Conservation (phyloP, 2,113 vertebrate species). For the Laticauda laticaudata region DNA sequence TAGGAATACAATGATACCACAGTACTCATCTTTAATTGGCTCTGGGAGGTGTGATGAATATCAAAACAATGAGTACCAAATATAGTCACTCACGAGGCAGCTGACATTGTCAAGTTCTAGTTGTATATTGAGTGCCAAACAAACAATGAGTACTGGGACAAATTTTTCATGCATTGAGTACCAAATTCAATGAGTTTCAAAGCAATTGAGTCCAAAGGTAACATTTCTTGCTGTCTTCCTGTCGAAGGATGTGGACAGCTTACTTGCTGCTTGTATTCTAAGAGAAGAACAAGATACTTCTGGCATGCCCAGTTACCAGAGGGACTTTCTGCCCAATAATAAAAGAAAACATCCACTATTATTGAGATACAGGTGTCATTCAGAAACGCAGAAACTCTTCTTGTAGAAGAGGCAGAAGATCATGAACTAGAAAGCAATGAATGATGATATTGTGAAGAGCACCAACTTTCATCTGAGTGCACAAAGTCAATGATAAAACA, state of each 20-base stretch:
- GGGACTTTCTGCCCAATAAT: constrained; percentile 19
- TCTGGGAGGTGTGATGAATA: not conserved
- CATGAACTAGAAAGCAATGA: constrained; percentile 25
- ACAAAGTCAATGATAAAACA: constrained; percentile 28
- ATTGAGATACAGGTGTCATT: constrained; percentile 21
- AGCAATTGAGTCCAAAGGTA: not conserved
- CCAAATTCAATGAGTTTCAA: not conserved
- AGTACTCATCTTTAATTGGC: not conserved
- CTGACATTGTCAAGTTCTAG: not conserved
- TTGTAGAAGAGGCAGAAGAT: constrained; percentile 24
- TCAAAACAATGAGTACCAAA: not conserved
- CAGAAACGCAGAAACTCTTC: constrained; percentile 7
- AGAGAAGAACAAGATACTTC: not conserved
- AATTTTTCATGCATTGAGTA: not conserved
- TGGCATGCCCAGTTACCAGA: constrained; percentile 10
- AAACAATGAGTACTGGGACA: not conserved
- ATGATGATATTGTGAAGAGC: constrained; percentile 7
- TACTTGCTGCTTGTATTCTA: not conserved
- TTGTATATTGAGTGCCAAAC: not conserved
- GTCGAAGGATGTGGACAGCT: not conserved
- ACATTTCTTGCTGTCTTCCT: not conserved
- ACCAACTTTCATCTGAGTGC: not conserved
- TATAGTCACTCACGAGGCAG: not conserved
- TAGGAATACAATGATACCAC: not conserved
- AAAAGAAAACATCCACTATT: constrained; percentile 4